These are phyloP conservation scores for Onthophagus taurus DNA, from an alignment of 1,140 invertebrate species.

Conservation along the genomic window DNA sequence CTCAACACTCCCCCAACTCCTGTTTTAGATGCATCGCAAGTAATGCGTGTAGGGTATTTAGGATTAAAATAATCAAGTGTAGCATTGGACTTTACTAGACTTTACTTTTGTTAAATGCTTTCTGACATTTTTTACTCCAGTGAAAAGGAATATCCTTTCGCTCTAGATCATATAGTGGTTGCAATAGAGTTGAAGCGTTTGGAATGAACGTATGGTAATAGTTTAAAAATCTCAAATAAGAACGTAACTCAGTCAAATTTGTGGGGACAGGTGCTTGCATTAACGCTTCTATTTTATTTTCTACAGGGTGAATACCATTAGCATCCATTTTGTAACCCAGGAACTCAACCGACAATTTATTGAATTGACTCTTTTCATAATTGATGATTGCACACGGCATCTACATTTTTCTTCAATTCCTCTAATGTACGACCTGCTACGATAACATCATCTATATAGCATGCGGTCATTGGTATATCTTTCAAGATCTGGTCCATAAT, in stretches of 20 bases:
- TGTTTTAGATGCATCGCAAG: slow-evolving; percentile 19
- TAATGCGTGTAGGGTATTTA: too few relatives aligned
- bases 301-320: not conserved
- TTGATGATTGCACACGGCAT: too few relatives aligned
- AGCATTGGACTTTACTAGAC: too few relatives aligned
- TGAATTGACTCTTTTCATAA: too few relatives aligned
- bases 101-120: slow-evolving; percentile 25
- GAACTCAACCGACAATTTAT: too few relatives aligned
- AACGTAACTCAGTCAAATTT: slow-evolving; percentile 1
- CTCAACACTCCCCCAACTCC: slow-evolving; percentile 20
- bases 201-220: slow-evolving; percentile 3
- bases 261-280: not conserved
- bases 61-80: too few relatives aligned
- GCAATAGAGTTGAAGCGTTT: not conserved
- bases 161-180: slow-evolving; percentile 13
- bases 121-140: slow-evolving; percentile 21
- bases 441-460: not conserved
- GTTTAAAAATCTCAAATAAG: slow-evolving; percentile 8
- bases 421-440: not conserved
- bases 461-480: too few relatives aligned
- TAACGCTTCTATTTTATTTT: slow-evolving; percentile 1
- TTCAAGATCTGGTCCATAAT: slow-evolving; percentile 11
- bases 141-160: slow-evolving; percentile 18
- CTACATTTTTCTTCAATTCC: slow-evolving; percentile 1
- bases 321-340: not conserved